A percentile compares a stretch with the other conserved stretches of the same genome.
Evolutionary conservation across 2,888 invertebrate genomes (phyloP).

Genomic region (Ferrisia virgata): DNA sequence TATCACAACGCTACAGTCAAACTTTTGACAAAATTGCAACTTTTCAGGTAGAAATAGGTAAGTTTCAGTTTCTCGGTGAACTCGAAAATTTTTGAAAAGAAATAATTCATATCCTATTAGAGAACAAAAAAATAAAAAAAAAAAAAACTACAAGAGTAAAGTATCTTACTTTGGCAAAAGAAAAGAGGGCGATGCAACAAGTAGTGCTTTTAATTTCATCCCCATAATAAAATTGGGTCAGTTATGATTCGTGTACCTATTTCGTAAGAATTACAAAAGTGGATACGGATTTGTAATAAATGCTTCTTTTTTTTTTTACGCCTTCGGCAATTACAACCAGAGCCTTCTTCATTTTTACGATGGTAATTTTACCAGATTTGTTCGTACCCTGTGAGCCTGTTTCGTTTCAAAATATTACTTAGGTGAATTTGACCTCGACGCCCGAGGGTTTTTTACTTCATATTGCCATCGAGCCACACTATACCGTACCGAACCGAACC

Average conservation of each 20-base stretch:
- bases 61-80: too few species aligned
- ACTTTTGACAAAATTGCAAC: neutral
- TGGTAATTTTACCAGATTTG: too few species aligned
- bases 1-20: too few species aligned
- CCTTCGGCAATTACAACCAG: neutral
- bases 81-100: neutral
- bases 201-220: neutral
- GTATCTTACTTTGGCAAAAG: too few species aligned
- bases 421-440: neutral
- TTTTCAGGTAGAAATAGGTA: neutral
- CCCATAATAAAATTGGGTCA: neutral
- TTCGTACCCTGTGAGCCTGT: too few species aligned
- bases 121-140: neutral
- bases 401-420: neutral
- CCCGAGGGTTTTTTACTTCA: neutral
- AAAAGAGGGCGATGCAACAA: neutral
- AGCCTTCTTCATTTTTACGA: neutral
- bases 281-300: neutral
- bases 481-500: neutral
- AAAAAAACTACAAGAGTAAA: neutral
- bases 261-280: neutral
- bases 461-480: neutral
- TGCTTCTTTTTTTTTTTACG: neutral
- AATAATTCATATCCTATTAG: neutral
- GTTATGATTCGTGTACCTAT: neutral